phyloP scores from a whole-genome alignment of 2,797 vertebrate species.

The Megalops cyprinoides region DNA sequence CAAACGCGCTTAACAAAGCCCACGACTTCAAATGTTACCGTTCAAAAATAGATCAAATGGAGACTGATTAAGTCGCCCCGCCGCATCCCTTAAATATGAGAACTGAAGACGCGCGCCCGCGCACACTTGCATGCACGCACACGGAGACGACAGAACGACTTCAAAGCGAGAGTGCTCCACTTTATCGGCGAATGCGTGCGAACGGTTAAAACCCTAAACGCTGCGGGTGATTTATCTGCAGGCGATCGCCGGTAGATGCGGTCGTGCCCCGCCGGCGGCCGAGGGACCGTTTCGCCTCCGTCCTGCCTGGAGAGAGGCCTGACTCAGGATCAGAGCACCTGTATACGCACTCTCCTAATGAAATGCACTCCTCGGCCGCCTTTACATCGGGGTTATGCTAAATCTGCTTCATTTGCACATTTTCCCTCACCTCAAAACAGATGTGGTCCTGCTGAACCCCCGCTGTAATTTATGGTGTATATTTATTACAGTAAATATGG shows the following conservation, averaged over 20 bases:
- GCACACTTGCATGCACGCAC: constrained; percentile 5
- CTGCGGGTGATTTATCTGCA: constrained; percentile 29
- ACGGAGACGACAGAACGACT: constrained; percentile 18
- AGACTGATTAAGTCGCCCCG: background rate
- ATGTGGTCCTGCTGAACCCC: constrained; percentile 27
- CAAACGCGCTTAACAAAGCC: constrained; percentile 17
- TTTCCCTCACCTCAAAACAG: constrained; percentile 25
- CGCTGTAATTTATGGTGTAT: constrained; percentile 35
- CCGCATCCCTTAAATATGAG: constrained; percentile 5
- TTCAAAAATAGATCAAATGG: constrained; percentile 17
- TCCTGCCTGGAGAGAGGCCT: background rate
- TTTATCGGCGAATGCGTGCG: constrained; percentile 26
- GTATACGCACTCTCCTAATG: background rate
- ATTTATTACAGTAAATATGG: constrained; percentile 35
- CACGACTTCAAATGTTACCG: constrained; percentile 6
- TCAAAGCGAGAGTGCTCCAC: constrained; percentile 26
- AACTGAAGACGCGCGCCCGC: background rate
- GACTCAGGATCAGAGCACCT: constrained; percentile 8
- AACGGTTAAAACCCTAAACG: constrained; percentile 33
- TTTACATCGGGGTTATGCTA: constrained; percentile 32
- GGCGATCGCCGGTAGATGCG: constrained; percentile 44
- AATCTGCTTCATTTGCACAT: constrained; percentile 40
- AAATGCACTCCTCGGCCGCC: constrained; percentile 24
- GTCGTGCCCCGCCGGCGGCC: constrained; percentile 14
- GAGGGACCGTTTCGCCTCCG: background rate